Conservation (phyloP, 2,797 vertebrate genomes). For the Thalassophryne amazonica region DNA sequence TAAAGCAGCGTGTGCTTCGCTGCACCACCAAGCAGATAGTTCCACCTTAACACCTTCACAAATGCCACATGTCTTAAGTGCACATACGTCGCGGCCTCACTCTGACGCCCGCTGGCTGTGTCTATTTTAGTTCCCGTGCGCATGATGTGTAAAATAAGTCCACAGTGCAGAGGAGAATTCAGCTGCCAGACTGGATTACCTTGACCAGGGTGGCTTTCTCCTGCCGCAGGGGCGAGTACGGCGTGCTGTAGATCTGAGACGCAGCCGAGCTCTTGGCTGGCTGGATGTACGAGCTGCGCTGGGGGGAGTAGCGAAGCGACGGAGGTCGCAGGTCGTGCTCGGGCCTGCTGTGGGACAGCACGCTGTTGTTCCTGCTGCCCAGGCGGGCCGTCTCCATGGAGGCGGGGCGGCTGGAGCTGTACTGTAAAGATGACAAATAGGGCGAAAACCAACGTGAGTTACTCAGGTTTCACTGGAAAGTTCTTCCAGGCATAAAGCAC, state of each 20-base stretch:
- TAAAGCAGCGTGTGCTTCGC: too few species aligned
- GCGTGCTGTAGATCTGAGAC: slow-evolving; percentile 81
- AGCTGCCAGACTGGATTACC: slow-evolving; percentile 66
- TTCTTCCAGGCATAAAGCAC: slow-evolving; percentile 16
- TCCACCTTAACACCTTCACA: slow-evolving; percentile 23
- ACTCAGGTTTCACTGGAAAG: too few species aligned
- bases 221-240: slow-evolving; percentile 60
- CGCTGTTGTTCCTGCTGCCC: slow-evolving; percentile 76
- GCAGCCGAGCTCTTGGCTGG: slow-evolving; percentile 38
- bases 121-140: slow-evolving; percentile 50
- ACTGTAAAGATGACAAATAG: slow-evolving; percentile 56
- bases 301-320: slow-evolving; percentile 67
- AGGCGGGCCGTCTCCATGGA: slow-evolving; percentile 66
- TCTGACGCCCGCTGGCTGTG: slow-evolving; percentile 1
- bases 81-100: neutral
- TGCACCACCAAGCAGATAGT: slow-evolving; percentile 12
- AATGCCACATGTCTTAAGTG: slow-evolving; percentile 32
- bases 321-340: slow-evolving; percentile 61
- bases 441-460: slow-evolving; percentile 36
- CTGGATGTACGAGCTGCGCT: slow-evolving; percentile 63
- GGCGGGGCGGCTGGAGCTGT: slow-evolving; percentile 66
- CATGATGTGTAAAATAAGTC: slow-evolving; percentile 52
- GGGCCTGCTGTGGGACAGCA: slow-evolving; percentile 77
- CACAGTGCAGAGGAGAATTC: slow-evolving; percentile 40
- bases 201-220: slow-evolving; percentile 80